A percentile compares a stretch with the other conserved stretches of the same genome.
Evolutionary conservation across 2,888 invertebrate genomes (phyloP).

Genomic region (Eudiplozoon nipponicum): DNA sequence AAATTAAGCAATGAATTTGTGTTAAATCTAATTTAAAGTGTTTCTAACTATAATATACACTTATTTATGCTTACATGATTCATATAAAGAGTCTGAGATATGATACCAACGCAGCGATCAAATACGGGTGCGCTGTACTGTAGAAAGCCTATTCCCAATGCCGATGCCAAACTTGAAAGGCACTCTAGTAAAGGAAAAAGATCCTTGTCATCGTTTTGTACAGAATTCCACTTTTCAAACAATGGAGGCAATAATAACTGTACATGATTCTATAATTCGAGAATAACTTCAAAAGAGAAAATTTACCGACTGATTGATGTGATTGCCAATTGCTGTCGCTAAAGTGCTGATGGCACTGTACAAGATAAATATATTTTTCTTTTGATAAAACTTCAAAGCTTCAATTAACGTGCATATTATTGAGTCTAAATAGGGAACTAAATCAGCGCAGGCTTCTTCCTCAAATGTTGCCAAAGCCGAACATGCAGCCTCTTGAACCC

Average conservation of each 20-base stretch:
- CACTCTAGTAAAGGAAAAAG: slow-evolving; percentile 83
- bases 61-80: too few relatives aligned
- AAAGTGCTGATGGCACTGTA: slow-evolving; percentile 94
- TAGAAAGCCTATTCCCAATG: slow-evolving; percentile 68
- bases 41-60: too few relatives aligned
- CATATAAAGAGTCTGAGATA: slow-evolving; percentile 80
- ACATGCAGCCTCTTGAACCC: slow-evolving; percentile 93
- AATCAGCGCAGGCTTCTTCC: slow-evolving; percentile 85
- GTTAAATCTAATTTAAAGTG: too few relatives aligned
- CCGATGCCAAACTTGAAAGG: slow-evolving; percentile 80
- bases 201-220: slow-evolving; percentile 91
- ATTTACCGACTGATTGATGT: slow-evolving; percentile 51
- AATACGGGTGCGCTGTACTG: slow-evolving; percentile 89
- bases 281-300: too few relatives aligned
- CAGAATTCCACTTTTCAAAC: slow-evolving; percentile 80
- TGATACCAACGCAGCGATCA: slow-evolving; percentile 63
- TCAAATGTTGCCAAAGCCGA: slow-evolving; percentile 93
- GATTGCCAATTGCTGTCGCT: slow-evolving; percentile 83
- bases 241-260: slow-evolving; percentile 81
- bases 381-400: slow-evolving; percentile 68
- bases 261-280: too few relatives aligned
- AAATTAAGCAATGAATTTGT: too few relatives aligned
- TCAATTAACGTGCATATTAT: slow-evolving; percentile 77
- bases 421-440: slow-evolving; percentile 76
- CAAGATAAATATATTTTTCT: slow-evolving; percentile 75